These are phyloP conservation scores for Carlito syrichta DNA, from an alignment of 2,113 vertebrate genomes.

Conservation along the genomic window DNA sequence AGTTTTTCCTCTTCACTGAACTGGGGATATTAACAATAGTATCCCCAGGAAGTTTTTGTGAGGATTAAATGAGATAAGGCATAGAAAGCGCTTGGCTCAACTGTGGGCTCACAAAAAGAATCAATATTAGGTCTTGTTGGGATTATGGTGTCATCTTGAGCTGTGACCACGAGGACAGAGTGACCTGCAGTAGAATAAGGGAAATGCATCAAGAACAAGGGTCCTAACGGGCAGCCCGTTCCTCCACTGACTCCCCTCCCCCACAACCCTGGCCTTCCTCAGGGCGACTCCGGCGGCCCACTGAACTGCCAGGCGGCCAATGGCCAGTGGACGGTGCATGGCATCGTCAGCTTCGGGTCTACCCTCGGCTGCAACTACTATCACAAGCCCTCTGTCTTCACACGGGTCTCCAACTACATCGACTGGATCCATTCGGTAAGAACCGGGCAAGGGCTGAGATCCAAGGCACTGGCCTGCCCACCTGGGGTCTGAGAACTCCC, in stretches of 20 bases:
- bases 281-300: conserved; percentile 81
- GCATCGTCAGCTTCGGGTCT: conserved; percentile 80
- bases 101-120: not conserved
- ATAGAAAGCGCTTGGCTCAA: not conserved
- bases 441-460: fast-evolving
- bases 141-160: not conserved
- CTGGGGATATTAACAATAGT: fast-evolving
- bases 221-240: not conserved
- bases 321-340: conserved; percentile 77
- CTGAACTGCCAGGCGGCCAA: conserved; percentile 72
- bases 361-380: conserved; percentile 68
- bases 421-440: conserved; percentile 79
- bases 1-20: not conserved
- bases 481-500: not conserved
- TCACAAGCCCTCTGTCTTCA: conserved; percentile 81
- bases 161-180: not conserved
- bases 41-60: fast-evolving
- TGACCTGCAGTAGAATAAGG: fast-evolving
- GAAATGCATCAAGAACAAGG: not conserved
- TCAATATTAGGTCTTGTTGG: not conserved
- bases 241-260: not conserved
- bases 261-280: not conserved
- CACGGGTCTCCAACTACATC: conserved; percentile 76
- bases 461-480: fast-evolving
- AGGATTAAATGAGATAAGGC: not conserved